Conservation (phyloP, 2,797 vertebrate species). For the Lepilemur ruficaudatus region DNA sequence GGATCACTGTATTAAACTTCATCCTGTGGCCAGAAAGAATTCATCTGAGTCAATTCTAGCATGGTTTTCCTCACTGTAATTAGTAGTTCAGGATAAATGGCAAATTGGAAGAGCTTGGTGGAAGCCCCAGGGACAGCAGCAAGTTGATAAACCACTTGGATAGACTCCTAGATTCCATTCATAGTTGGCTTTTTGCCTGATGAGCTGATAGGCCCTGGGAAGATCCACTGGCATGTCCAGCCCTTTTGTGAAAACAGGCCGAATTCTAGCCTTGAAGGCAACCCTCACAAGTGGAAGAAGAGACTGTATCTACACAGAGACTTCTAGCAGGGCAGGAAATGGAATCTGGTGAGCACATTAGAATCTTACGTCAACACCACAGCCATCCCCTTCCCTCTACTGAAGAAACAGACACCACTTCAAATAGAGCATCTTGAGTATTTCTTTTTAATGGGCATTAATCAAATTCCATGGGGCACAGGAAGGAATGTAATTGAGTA, state of each 20-base stretch:
- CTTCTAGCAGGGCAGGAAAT: background rate
- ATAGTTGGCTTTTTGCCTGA: constrained; percentile 37
- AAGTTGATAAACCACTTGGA: constrained; percentile 55
- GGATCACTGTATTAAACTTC: constrained; percentile 34
- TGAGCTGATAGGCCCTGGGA: constrained; percentile 36
- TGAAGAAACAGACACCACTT: background rate
- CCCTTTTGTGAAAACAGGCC: constrained; percentile 34
- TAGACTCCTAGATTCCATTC: constrained; percentile 56
- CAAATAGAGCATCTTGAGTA: background rate
- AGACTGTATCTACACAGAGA: background rate
- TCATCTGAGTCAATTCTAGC: constrained; percentile 42
- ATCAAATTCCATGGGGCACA: background rate
- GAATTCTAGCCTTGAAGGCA: background rate
- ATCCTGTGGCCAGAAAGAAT: constrained; percentile 44
- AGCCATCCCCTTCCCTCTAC: background rate
- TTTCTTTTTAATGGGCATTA: background rate
- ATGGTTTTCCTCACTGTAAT: constrained; percentile 24
- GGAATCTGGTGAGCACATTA: background rate
- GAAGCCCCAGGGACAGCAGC: constrained; percentile 31
- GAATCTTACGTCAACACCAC: background rate
- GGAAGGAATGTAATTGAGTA: background rate
- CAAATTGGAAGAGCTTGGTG: constrained; percentile 19
- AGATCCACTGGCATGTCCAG: constrained; percentile 34
- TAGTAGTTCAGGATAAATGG: constrained; percentile 38
- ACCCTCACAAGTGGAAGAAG: background rate